Conservation (phyloP, 1,140 invertebrate species). For the Drosophila punjabiensis region DNA sequence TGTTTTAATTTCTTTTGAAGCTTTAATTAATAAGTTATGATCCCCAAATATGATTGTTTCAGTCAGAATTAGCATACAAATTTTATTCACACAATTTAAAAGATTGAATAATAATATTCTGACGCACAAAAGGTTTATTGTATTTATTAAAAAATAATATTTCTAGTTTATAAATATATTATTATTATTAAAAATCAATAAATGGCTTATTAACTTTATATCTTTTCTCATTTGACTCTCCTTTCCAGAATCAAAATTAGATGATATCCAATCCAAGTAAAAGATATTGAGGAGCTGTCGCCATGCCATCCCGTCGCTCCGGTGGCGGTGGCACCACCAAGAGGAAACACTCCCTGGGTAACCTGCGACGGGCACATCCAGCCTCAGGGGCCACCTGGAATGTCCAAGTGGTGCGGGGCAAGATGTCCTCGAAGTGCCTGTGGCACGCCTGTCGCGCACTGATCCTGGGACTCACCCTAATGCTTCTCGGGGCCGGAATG, state of each 20-base stretch:
- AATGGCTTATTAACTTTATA: no score
- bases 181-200: background rate
- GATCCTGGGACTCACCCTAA: constrained; percentile 92
- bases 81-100: background rate
- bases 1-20: background rate
- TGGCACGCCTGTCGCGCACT: constrained; percentile 96
- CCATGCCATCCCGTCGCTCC: constrained; percentile 84
- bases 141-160: background rate
- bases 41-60: background rate
- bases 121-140: background rate
- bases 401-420: constrained; percentile 91
- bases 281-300: constrained; percentile 33
- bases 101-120: background rate
- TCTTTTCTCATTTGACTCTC: background rate
- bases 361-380: constrained; percentile 88
- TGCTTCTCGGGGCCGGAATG: constrained; percentile 95
- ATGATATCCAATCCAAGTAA: constrained; percentile 21
- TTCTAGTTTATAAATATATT: background rate
- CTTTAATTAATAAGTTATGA: background rate
- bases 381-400: constrained; percentile 90
- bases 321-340: constrained; percentile 85
- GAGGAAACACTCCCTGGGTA: constrained; percentile 87
- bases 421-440: constrained; percentile 94
- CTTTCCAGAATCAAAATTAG: constrained; percentile 28
- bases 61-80: background rate